Evolutionary conservation across 2,113 vertebrate genomes (phyloP), one percentile per base, ranked within the genome.

Genomic region (Panurus biarmicus): DNA sequence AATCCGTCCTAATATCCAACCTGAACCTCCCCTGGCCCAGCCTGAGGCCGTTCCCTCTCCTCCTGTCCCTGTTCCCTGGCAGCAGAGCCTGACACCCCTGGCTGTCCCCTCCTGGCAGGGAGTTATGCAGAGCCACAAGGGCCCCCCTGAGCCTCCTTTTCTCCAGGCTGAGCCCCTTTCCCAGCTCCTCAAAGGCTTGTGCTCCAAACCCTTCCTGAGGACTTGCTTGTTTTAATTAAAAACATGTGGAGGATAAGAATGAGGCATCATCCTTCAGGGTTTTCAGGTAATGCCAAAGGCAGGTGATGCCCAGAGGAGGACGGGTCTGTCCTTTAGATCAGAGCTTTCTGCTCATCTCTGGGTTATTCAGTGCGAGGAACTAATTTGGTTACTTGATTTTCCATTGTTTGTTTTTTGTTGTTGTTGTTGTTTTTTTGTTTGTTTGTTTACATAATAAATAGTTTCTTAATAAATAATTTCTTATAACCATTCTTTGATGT

Each of bases 51-150:
- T 73, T 36, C 28, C 58, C 57, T 29, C 65, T 56, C 2, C 4
- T 70, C 74, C 13, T 78, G n/a, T 31, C 47, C 40, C 48, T 57
- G 25, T 35, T 23, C 58, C 35, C 17, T 12, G 15, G 40, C 9
- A 35, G n/a, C 65, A 87, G 11, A 87, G 13, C 65, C 40, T 0
- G 0, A 54, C 7, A 6, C 36, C 14, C 8, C 40, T 2, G 6
- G n/a, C n/a, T 57, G 25, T 11, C 31, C 31, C 31, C 42, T 87
- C 75, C 35, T 57, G 31, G 1, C 75, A 72, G 66, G 48, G 48
- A 48, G 1, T 3, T 56, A 29, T 53, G 22, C 9, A 64, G 21
- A 71, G 20, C 4, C 20, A 23, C 2, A 44, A 9, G 25, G 7
- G 5, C 6, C 26, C 20, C 3, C 18, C 18, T 50, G 44, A 80